phyloP scores from a whole-genome alignment of 2,888 invertebrate species.

The Ornithoptera alexandrae region DNA sequence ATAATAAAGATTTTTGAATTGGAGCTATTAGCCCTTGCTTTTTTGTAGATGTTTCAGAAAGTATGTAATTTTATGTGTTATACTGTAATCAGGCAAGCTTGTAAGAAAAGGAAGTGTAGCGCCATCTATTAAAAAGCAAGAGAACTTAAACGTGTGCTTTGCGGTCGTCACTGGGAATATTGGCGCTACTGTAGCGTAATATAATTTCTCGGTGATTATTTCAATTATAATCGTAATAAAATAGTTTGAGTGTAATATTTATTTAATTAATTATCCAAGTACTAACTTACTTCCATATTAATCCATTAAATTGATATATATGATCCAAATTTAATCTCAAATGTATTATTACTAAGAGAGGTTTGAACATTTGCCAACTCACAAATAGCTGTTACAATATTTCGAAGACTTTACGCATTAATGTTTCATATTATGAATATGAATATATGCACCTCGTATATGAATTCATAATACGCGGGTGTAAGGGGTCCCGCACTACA shows the following conservation, averaged over 20 bases:
- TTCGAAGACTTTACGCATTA: background rate
- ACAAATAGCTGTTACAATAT: slow-evolving; percentile 1
- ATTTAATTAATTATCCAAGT: background rate
- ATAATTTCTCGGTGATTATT: background rate
- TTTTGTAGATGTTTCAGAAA: too few species aligned
- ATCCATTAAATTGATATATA: too few species aligned
- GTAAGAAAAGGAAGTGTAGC: background rate
- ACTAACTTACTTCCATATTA: background rate
- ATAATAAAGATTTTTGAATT: too few species aligned
- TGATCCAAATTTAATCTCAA: background rate
- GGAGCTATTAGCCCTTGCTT: too few species aligned
- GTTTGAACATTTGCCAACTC: slow-evolving; percentile 9
- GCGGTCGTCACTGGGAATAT: background rate
- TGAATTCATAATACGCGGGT: background rate
- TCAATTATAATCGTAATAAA: too few species aligned
- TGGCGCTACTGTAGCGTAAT: slow-evolving; percentile 11
- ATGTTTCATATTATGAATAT: background rate
- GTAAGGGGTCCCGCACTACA: too few species aligned
- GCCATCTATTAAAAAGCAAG: slow-evolving; percentile 9
- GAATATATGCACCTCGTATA: background rate
- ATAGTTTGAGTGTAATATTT: too few species aligned
- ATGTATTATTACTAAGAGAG: background rate
- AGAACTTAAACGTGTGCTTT: background rate
- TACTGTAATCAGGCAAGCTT: background rate
- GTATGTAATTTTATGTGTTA: background rate